phyloP scores from a whole-genome alignment of 1,140 invertebrate genomes.

The Heliconius hewitsoni region DNA sequence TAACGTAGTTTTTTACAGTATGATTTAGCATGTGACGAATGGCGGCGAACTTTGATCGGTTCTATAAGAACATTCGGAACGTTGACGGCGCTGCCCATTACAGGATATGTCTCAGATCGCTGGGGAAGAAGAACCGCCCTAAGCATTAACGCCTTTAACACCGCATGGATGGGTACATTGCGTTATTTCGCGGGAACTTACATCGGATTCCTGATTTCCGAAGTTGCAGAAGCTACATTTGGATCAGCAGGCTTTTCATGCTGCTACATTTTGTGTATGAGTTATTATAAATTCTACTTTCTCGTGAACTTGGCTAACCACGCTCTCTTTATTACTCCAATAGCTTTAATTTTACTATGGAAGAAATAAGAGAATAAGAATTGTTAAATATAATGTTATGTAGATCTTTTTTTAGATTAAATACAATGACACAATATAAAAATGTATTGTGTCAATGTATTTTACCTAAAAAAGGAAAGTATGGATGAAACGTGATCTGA shows the following conservation, averaged over 20 bases:
- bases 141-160: slow-evolving; percentile 81
- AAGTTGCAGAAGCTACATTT: slow-evolving; percentile 84
- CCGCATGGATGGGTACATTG: slow-evolving; percentile 83
- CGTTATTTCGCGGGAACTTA: slow-evolving; percentile 85
- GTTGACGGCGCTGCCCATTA: slow-evolving; percentile 83
- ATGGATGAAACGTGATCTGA: background rate
- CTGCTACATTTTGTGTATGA: slow-evolving; percentile 70
- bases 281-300: background rate
- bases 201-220: slow-evolving; percentile 83
- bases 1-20: slow-evolving; percentile 34
- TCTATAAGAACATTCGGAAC: slow-evolving; percentile 51
- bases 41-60: slow-evolving; percentile 44
- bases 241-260: slow-evolving; percentile 70
- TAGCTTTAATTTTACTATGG: background rate
- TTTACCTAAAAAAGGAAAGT: too few relatives aligned
- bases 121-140: slow-evolving; percentile 85
- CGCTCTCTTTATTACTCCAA: background rate
- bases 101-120: slow-evolving; percentile 85
- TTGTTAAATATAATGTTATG: background rate
- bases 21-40: slow-evolving; percentile 48
- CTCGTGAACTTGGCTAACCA: background rate
- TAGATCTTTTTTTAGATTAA: background rate
- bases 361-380: background rate
- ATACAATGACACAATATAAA: background rate
- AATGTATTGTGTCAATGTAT: background rate